Evolutionary conservation across 1,140 invertebrate genomes (phyloP).

Genomic region (Bathynomus jamesi): DNA sequence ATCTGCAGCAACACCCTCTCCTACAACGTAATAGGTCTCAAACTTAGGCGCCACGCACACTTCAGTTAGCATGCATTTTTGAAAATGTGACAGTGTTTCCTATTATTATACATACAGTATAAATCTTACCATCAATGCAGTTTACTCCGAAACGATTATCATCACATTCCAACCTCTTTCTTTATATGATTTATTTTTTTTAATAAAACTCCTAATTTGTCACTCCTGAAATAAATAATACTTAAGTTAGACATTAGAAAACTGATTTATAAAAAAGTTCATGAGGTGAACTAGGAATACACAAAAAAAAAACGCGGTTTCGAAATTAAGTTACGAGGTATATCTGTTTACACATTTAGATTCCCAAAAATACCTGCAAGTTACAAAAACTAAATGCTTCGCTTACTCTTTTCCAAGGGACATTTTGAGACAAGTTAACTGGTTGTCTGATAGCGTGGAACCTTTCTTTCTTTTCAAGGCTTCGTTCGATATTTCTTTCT

Average conservation of each 20-base stretch:
- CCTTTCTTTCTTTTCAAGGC: not conserved
- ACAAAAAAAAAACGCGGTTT: no score
- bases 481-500: not conserved
- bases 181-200: constrained; percentile 13
- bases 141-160: no score
- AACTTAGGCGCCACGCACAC: no score
- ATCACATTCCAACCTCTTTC: not conserved
- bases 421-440: constrained; percentile 41
- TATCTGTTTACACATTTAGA: not conserved
- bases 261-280: not conserved
- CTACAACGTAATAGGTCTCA: no score
- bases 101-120: no score
- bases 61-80: no score
- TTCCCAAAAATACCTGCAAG: not conserved
- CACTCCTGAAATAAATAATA: constrained; percentile 9
- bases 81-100: no score
- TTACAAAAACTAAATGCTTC: not conserved
- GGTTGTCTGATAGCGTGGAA: not conserved
- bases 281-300: not conserved
- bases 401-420: constrained; percentile 36
- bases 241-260: not conserved
- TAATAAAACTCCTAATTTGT: constrained; percentile 1
- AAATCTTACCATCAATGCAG: no score
- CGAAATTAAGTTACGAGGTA: no score
- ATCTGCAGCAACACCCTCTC: no score